Evolutionary conservation across 2,888 invertebrate genomes (phyloP).

Genomic region (Pelosia muscerda): DNA sequence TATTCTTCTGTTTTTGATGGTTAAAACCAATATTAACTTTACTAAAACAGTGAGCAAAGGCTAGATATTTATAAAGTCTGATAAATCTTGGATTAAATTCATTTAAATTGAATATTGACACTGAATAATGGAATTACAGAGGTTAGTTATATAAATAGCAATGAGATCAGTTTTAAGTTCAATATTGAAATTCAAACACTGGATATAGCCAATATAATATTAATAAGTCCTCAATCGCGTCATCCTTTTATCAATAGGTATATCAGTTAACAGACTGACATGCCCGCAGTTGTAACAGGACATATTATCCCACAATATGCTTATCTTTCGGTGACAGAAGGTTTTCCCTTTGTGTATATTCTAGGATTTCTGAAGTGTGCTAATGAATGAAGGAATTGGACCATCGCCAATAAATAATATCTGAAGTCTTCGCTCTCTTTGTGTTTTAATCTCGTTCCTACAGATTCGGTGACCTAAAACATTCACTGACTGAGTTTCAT

Average conservation of each 20-base stretch:
- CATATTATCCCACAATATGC: neutral
- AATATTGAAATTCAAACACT: too few species aligned
- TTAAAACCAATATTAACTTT: too few species aligned
- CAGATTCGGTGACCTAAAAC: conserved; percentile 23
- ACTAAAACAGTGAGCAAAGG: too few species aligned
- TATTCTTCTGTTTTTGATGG: too few species aligned
- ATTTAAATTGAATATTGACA: too few species aligned
- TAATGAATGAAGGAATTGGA: conserved; percentile 9
- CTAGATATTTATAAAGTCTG: too few species aligned
- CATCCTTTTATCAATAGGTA: neutral
- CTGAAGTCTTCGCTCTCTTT: conserved; percentile 11
- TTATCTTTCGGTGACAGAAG: neutral
- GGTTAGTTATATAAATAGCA: too few species aligned
- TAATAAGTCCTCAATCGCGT: neutral
- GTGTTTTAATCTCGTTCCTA: conserved; percentile 17
- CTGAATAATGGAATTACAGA: too few species aligned
- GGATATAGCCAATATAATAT: too few species aligned
- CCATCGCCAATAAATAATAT: conserved; percentile 13
- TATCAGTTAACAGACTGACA: neutral
- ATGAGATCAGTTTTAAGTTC: too few species aligned
- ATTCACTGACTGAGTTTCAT: conserved; percentile 12
- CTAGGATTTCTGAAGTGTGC: neutral
- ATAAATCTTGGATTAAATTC: too few species aligned
- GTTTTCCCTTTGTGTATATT: neutral
- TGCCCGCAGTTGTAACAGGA: too few species aligned